Percentiles rank a stretch among this genome's conserved stretches.
These are phyloP conservation scores for Drosophila asahinai DNA, from an alignment of 1,140 invertebrate genomes.

Conservation along the genomic window DNA sequence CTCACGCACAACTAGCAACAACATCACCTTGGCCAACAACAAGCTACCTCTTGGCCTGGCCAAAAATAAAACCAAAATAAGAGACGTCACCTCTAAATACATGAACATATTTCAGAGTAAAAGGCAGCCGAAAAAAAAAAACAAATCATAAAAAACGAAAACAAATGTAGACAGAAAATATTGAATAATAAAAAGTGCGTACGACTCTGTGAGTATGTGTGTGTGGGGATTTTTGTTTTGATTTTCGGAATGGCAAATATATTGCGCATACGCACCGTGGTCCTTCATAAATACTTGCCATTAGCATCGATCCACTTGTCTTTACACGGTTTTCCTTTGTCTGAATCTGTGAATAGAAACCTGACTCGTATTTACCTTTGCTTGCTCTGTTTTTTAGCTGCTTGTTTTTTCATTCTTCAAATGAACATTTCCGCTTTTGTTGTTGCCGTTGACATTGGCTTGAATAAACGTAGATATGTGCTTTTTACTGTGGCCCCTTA, in stretches of 20 bases:
- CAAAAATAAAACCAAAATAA: conserved; percentile 44
- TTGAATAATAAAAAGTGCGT: conserved; percentile 25
- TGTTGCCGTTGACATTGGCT: conserved; percentile 61
- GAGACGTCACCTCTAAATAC: conserved; percentile 55
- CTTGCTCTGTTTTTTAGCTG: not conserved
- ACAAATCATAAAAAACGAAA: conserved; percentile 43
- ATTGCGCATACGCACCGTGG: conserved; percentile 55
- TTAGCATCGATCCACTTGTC: conserved; percentile 30
- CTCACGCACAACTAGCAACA: conserved; percentile 47
- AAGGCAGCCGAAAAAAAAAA: conserved; percentile 18
- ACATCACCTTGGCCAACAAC: conserved; percentile 33
- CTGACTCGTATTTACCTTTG: conserved; percentile 32
- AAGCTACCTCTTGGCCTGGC: conserved; percentile 37
- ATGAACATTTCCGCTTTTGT: conserved; percentile 48
- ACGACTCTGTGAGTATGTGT: not conserved
- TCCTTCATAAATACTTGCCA: conserved; percentile 1
- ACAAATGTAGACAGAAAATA: conserved; percentile 35
- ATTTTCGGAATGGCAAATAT: conserved; percentile 14
- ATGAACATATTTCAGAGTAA: conserved; percentile 9
- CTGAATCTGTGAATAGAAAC: not conserved
- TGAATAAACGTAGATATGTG: conserved; percentile 29
- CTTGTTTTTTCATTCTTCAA: conserved; percentile 11
- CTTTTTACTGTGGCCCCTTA: conserved; percentile 42
- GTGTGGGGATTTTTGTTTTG: conserved; percentile 22
- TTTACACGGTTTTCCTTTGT: conserved; percentile 20